Base-by-base conservation (phyloP, 2,888 invertebrate species). In the Polymixis lichenea region DNA sequence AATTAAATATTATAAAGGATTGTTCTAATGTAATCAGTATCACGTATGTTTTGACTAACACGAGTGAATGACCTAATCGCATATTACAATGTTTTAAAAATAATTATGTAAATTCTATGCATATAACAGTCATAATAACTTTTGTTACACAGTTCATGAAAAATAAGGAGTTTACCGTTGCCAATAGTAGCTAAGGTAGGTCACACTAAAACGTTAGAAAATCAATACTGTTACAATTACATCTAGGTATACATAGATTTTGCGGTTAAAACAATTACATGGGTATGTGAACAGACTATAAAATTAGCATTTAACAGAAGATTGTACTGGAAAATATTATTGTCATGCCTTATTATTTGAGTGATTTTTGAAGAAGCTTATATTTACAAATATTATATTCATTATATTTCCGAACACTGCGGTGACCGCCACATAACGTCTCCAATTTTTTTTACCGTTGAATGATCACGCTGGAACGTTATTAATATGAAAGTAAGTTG, bases 151-250 rank as follows among this genome's bases (percentile, higher is more conserved):
- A 46, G 32, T 49, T 13, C 53, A n/a, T 15, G 53, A 28, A 51
- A 58, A 69, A 55, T 73, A 69, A 80, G 74, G 68, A 69, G 60
- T 56, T 51, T 55, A 80, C 55, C 65, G 74, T 80, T 49, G 38
- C 74, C 4, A 74, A 69, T 79, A 66, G 15, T 66, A 15, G 9
- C 58, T 17, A 46, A 32, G 17, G 5, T 55, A 72, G 7, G 51
- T 67, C 15, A 64, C 46, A 67, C 19, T 22, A 28, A n/a, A 43
- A 53, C 13, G 43, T 46, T 46, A 11, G 43, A 11, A 11, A 46
- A 46, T 46, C 43, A 46, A 46, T 46, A 11, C 43, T 46, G 43
- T 51, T 38, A 53, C 9, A 25, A 25, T 46, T 9, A 61, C 11
- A 19, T 17, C 43, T 17, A 69, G 7, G 15, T 46, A 49, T 61